Evolutionary conservation across 2,888 invertebrate species (phyloP).

Genomic region (Watsonalla binaria): DNA sequence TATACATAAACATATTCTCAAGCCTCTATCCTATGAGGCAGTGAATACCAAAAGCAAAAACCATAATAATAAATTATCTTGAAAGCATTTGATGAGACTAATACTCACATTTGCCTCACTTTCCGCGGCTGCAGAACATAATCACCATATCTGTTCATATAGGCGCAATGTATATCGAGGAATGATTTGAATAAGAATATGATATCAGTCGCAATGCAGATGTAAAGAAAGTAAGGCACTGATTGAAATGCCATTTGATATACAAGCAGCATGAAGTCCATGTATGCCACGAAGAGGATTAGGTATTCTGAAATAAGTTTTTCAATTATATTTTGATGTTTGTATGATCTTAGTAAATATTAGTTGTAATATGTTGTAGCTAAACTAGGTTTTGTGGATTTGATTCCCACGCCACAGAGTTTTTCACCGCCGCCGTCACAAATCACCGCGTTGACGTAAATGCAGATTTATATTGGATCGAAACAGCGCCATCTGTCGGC

Average conservation of each 20-base stretch:
- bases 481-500: no score
- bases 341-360: constrained; percentile 2
- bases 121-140: constrained; percentile 62
- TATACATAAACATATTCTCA: no score
- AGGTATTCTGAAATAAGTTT: constrained; percentile 56
- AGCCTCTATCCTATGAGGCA: no score
- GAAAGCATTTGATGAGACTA: neutral
- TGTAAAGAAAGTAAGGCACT: constrained; percentile 44
- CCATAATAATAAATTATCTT: neutral
- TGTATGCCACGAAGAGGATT: constrained; percentile 56
- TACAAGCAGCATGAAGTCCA: constrained; percentile 62
- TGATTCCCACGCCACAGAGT: no score
- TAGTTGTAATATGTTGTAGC: no score
- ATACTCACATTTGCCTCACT: constrained; percentile 63
- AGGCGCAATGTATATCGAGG: constrained; percentile 68
- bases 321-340: constrained; percentile 7
- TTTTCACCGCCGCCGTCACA: no score
- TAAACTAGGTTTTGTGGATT: no score
- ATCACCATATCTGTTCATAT: constrained; percentile 71
- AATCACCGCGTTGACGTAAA: no score
- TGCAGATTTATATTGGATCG: no score
- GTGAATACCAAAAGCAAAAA: no score
- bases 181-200: constrained; percentile 66
- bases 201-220: constrained; percentile 53
- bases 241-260: constrained; percentile 75